Evolutionary conservation across 1,140 invertebrate genomes (phyloP).

Genomic region (Drosophila gunungcola): DNA sequence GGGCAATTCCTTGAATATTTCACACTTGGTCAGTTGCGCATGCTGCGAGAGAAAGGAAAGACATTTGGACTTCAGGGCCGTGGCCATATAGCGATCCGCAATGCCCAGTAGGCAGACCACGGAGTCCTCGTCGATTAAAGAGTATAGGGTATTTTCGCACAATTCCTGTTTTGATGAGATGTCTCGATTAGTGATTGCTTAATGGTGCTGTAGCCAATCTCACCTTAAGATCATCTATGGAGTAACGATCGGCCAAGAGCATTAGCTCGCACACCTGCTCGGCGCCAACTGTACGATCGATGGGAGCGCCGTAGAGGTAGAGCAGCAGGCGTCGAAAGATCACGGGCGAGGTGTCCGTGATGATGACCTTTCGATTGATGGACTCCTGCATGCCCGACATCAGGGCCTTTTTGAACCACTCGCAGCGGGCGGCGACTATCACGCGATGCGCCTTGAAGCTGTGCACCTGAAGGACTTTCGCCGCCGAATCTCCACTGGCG

Average conservation of each 20-base stretch:
- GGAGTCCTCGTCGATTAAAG: slow-evolving; percentile 88
- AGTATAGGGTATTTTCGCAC: slow-evolving; percentile 87
- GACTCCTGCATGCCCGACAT: slow-evolving; percentile 90
- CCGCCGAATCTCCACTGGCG: neutral
- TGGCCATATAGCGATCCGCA: slow-evolving; percentile 89
- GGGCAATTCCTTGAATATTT: slow-evolving; percentile 88
- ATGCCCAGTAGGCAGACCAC: slow-evolving; percentile 88
- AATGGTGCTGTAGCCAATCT: neutral
- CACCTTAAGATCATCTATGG: slow-evolving; percentile 79
- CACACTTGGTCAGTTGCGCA: slow-evolving; percentile 87
- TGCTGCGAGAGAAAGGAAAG: slow-evolving; percentile 87
- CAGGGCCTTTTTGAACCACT: slow-evolving; percentile 89
- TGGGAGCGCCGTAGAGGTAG: slow-evolving; percentile 88
- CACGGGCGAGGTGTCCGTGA: slow-evolving; percentile 88
- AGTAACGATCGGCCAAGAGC: slow-evolving; percentile 86
- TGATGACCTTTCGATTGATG: slow-evolving; percentile 89
- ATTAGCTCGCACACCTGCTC: slow-evolving; percentile 89
- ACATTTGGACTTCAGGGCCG: slow-evolving; percentile 86
- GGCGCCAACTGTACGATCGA: slow-evolving; percentile 85
- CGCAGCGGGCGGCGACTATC: slow-evolving; percentile 88
- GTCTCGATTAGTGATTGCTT: neutral
- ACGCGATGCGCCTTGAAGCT: slow-evolving; percentile 88
- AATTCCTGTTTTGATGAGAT: slow-evolving; percentile 78
- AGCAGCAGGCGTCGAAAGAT: slow-evolving; percentile 88
- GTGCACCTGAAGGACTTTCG: slow-evolving; percentile 53